phyloP scores from a whole-genome alignment of 2,888 invertebrate species.

The Osmoderma eremita region DNA sequence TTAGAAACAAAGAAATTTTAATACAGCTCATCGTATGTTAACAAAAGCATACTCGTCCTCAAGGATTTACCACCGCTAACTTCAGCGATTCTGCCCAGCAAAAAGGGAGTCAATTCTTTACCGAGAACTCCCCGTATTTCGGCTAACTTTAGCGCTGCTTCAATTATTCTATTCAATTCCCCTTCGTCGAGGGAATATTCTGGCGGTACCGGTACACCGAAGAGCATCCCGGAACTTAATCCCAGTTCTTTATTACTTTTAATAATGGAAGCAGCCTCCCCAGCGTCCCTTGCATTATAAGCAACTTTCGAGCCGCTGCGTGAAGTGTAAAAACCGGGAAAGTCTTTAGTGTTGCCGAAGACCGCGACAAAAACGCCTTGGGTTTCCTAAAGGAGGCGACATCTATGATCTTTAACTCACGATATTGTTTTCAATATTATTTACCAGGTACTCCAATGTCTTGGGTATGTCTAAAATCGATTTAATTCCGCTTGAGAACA shows the following conservation, averaged over 20 bases:
- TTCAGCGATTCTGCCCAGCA: slow-evolving; percentile 79
- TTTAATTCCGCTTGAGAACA: slow-evolving; percentile 96
- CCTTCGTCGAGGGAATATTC: slow-evolving; percentile 71
- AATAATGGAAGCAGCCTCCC: slow-evolving; percentile 80
- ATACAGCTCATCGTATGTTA: not conserved
- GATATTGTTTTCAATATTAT: not conserved
- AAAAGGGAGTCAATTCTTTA: slow-evolving; percentile 92
- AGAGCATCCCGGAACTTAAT: slow-evolving; percentile 78
- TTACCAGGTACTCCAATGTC: slow-evolving; percentile 92
- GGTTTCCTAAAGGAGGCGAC: slow-evolving; percentile 77
- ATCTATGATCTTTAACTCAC: no score
- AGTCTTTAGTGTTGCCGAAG: slow-evolving; percentile 74
- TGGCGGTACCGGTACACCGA: slow-evolving; percentile 91
- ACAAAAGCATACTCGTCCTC: slow-evolving; percentile 81
- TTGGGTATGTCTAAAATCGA: slow-evolving; percentile 95
- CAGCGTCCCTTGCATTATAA: slow-evolving; percentile 71
- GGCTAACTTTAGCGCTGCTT: slow-evolving; percentile 73
- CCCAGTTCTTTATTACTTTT: slow-evolving; percentile 60
- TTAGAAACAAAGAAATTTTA: not conserved
- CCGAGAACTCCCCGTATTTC: slow-evolving; percentile 73
- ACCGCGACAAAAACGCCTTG: slow-evolving; percentile 92
- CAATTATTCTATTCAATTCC: slow-evolving; percentile 76
- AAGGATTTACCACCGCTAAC: slow-evolving; percentile 87
- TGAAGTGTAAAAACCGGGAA: slow-evolving; percentile 94
- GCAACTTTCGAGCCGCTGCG: slow-evolving; percentile 80